These are phyloP conservation scores for Scyliorhinus canicula DNA, from an alignment of 2,797 vertebrate genomes.

Conservation along the genomic window DNA sequence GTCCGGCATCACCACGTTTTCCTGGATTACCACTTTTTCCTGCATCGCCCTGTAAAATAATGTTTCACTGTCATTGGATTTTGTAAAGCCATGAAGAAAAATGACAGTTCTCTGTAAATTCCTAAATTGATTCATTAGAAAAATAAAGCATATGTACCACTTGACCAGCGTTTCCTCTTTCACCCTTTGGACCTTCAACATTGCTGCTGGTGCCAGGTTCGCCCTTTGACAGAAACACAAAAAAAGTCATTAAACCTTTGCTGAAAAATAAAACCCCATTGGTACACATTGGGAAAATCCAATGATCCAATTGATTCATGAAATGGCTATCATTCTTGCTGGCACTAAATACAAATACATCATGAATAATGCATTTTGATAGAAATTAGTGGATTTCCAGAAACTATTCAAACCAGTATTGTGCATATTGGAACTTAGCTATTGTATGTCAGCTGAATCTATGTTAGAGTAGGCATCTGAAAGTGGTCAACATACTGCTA, in stretches of 20 bases:
- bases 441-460: background rate
- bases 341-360: background rate
- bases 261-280: background rate
- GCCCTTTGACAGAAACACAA: slow-evolving; percentile 57
- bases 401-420: background rate
- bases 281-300: background rate
- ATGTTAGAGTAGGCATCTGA: background rate
- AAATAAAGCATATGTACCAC: slow-evolving; percentile 54
- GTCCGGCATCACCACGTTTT: background rate
- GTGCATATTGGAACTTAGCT: background rate
- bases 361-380: background rate
- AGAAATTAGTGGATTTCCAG: background rate
- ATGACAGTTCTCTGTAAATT: background rate
- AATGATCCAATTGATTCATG: background rate
- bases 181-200: slow-evolving; percentile 61
- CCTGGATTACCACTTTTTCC: slow-evolving; percentile 19
- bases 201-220: slow-evolving; percentile 59
- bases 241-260: background rate
- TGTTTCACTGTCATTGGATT: background rate
- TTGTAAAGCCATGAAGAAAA: background rate
- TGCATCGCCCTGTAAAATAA: slow-evolving; percentile 17
- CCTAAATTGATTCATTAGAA: background rate
- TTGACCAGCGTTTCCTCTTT: slow-evolving; percentile 61
- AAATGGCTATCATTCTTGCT: background rate
- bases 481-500: background rate